Base-by-base conservation (phyloP, 2,888 invertebrate species). In the Drosophila villosipedis region DNA sequence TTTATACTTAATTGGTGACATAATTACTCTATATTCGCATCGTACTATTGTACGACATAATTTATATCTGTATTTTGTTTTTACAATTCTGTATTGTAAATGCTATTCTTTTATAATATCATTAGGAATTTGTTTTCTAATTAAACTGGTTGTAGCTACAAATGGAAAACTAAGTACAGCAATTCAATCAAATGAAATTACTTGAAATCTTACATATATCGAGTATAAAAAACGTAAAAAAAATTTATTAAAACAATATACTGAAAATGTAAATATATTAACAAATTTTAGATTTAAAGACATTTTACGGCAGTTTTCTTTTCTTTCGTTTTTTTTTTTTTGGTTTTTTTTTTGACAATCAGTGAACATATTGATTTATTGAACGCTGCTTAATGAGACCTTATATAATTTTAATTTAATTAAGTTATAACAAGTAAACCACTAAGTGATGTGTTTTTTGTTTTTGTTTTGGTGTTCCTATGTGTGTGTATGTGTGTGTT, bases 361-460 rank as follows among this genome's bases (percentile, higher is more conserved):
- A 7, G 47, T 75, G 69, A 83, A 80, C 77, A 77, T 75, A 60
- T 70, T 43, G 9, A 52, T 52, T 62, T 74, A 62, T 75, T 68
- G 37, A 80, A 67, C 35, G 25, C 55, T 82, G 66, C 76, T 62
- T 69, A 71, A 66, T 74, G 41, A 55, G 60, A 35, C n/a, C 41
- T 39, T 63, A 67, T 55, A n/a, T 54, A 66, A 60, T 47, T 57
- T 60, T 55, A 68, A 68, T 80, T 68, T 58, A 63, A 60, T 80
- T 74, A 83, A 70, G 39, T 52, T 59, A 80, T 84, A 89, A 85
- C 83, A 90, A 85, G 80, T 78, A 74, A 88, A 83, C 69, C 83
- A 87, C 84, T 84, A 87, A 55, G 89, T 84, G 83, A 84, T 83
- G 76, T 68, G 71, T 54, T 50, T 68, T 58, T 35, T 10, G 19